Conservation (phyloP, 1,140 invertebrate genomes). For the Macrostomum lignano region DNA sequence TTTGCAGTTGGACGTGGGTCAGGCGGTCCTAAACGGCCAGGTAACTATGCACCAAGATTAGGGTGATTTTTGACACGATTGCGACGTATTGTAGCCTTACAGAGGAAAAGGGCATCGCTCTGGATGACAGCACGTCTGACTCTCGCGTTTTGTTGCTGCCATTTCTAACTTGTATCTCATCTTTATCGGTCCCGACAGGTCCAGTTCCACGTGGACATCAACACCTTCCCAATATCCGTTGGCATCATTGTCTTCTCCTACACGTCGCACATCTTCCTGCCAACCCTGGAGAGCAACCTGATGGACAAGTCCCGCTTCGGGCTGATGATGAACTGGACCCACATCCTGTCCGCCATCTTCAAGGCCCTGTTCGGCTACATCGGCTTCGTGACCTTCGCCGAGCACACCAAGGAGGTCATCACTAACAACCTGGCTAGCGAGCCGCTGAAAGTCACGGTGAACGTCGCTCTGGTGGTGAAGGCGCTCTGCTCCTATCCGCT, state of each 20-base stretch:
- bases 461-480: conserved; percentile 77
- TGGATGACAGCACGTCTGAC: too few species aligned
- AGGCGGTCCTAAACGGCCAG: too few species aligned
- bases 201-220: conserved; percentile 62
- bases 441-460: conserved; percentile 70
- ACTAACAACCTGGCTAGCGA: conserved; percentile 72
- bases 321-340: conserved; percentile 92
- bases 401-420: conserved; percentile 52
- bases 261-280: conserved; percentile 93
- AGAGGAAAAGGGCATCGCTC: too few species aligned
- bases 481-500: conserved; percentile 82
- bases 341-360: conserved; percentile 77
- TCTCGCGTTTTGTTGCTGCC: too few species aligned
- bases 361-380: conserved; percentile 87
- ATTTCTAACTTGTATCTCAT: too few species aligned
- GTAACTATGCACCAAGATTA: too few species aligned
- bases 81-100: too few species aligned
- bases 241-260: conserved; percentile 98
- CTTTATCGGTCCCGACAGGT: too few species aligned
- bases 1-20: too few species aligned
- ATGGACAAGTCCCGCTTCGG: conserved; percentile 60
- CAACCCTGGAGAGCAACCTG: conserved; percentile 82
- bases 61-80: too few species aligned
- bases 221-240: conserved; percentile 88
- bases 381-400: conserved; percentile 84